phyloP scores from a whole-genome alignment of 35 echinoderm and acorn worm genomes.

The Apostichopus parvimensis region DNA sequence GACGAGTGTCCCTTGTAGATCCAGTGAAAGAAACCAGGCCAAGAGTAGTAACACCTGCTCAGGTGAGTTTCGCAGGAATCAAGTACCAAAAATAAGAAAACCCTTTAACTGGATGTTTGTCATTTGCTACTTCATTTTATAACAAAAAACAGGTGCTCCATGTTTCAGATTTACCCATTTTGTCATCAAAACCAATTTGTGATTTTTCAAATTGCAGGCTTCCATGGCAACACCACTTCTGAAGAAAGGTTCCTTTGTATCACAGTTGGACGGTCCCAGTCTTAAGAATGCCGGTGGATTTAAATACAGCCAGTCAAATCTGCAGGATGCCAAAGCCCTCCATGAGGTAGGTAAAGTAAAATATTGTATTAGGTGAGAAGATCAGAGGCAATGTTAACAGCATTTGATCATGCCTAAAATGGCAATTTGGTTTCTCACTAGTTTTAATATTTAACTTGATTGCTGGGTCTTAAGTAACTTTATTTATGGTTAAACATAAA shows the following conservation, averaged over 20 bases:
- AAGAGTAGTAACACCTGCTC: conserved; percentile 14
- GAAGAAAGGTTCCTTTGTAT: conserved; percentile 60
- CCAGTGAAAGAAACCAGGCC: not conserved
- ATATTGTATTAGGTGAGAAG: too few relatives aligned
- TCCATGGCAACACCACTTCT: conserved; percentile 44
- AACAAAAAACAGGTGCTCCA: not conserved
- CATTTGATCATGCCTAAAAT: not conserved
- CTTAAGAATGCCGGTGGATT: conserved; percentile 85
- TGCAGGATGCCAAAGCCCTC: conserved; percentile 91
- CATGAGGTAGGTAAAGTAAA: conserved; percentile 77
- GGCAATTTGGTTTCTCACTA: too few relatives aligned
- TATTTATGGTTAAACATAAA: too few relatives aligned
- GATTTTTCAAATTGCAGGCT: conserved; percentile 22
- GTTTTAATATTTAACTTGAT: too few relatives aligned
- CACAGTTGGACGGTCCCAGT: conserved; percentile 87
- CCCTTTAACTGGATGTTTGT: not conserved
- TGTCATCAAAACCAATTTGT: not conserved
- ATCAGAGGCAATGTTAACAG: too few relatives aligned
- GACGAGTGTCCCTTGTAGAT: conserved; percentile 21
- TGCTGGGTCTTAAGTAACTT: too few relatives aligned
- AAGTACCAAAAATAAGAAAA: not conserved
- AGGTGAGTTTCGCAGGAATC: not conserved
- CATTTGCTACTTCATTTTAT: not conserved
- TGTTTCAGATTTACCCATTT: not conserved
- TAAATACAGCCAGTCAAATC: conserved; percentile 76